phyloP scores from a whole-genome alignment of 2,113 vertebrate genomes.

The Vidua chalybeata region DNA sequence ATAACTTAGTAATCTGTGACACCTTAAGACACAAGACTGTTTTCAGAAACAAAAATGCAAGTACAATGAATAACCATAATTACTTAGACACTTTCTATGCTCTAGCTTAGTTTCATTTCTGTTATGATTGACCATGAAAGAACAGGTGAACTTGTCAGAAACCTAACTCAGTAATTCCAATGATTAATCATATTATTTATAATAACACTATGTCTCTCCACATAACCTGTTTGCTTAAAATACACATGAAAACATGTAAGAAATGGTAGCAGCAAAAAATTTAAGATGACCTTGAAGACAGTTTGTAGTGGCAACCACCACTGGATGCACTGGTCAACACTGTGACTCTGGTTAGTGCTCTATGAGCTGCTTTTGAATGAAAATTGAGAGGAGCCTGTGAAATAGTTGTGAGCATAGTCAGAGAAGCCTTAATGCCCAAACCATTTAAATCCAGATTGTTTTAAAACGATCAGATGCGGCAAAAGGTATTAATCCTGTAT shows the following conservation, averaged over 20 bases:
- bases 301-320: neutral
- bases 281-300: neutral
- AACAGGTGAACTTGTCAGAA: neutral
- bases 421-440: neutral
- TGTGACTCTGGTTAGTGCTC: rapidly evolving
- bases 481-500: neutral
- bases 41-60: neutral
- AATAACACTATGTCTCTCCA: neutral
- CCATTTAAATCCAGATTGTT: neutral
- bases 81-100: neutral
- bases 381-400: neutral
- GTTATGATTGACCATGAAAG: neutral
- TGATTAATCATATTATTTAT: neutral
- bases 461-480: neutral
- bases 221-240: neutral
- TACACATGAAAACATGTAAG: neutral
- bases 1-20: neutral
- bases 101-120: neutral
- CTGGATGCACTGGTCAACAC: rapidly evolving
- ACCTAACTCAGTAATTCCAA: neutral
- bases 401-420: neutral
- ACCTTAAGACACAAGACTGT: neutral
- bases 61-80: neutral
- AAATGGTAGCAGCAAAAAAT: neutral
- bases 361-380: neutral